Percentiles rank a stretch among this genome's conserved stretches.
phyloP scores from a whole-genome alignment of 2,888 invertebrate genomes.

The Archips xylosteana region DNA sequence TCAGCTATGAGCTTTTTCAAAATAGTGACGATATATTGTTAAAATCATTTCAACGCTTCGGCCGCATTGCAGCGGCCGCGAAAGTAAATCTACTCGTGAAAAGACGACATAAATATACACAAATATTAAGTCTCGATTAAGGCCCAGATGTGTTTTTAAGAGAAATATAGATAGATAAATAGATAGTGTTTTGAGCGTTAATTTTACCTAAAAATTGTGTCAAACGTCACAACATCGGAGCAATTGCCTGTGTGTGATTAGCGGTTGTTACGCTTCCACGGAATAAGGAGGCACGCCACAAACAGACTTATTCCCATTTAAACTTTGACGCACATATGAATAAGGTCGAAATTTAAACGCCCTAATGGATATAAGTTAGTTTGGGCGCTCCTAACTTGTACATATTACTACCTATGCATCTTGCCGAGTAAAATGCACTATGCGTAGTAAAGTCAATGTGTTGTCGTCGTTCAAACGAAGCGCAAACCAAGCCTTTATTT shows the following conservation, averaged over 20 bases:
- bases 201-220: not conserved
- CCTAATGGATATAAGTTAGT: not conserved
- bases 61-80: too few species aligned
- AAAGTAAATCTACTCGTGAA: too few species aligned
- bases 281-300: not conserved
- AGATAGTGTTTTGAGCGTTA: not conserved
- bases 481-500: not conserved
- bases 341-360: not conserved
- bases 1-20: too few species aligned
- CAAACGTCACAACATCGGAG: not conserved
- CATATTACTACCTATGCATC: constrained; percentile 30
- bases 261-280: not conserved
- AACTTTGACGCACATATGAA: not conserved
- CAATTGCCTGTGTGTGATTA: not conserved
- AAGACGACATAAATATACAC: too few species aligned
- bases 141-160: too few species aligned
- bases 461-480: not conserved
- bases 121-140: too few species aligned
- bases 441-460: constrained; percentile 16
- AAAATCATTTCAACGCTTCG: too few species aligned
- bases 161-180: too few species aligned
- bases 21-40: too few species aligned
- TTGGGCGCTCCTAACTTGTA: constrained; percentile 2
- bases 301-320: not conserved
- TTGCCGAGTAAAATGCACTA: constrained; percentile 33